Conservation (phyloP, 1,140 invertebrate species). For the Akabosia matsudoensis region DNA sequence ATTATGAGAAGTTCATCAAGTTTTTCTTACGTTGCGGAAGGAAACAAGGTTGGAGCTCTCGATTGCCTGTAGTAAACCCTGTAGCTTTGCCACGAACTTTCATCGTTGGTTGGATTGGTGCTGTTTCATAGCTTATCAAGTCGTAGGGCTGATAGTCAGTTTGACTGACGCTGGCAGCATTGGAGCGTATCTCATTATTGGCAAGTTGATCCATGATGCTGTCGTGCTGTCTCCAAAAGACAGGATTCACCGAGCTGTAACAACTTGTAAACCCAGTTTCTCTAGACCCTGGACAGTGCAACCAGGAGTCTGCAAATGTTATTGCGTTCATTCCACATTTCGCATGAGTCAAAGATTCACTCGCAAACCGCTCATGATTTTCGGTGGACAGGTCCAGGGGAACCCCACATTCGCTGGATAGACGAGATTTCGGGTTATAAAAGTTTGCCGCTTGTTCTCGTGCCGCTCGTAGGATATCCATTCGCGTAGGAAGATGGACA, state of each 20-base stretch:
- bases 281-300: background rate
- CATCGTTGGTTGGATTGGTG: background rate
- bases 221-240: background rate
- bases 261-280: background rate
- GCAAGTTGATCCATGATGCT: background rate
- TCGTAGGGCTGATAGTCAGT: background rate
- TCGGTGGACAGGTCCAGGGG: background rate
- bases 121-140: background rate
- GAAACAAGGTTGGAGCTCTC: background rate
- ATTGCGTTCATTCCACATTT: background rate
- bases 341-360: background rate
- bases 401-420: background rate
- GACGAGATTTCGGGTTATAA: background rate
- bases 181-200: background rate
- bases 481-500: background rate
- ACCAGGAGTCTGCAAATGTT: background rate
- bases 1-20: background rate
- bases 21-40: background rate
- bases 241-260: background rate
- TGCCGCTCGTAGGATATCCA: background rate
- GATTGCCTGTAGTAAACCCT: background rate
- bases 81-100: background rate
- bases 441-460: background rate
- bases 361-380: background rate
- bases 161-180: background rate